Base-by-base conservation (phyloP, 2,888 invertebrate genomes). In the Machimus atricapillus region DNA sequence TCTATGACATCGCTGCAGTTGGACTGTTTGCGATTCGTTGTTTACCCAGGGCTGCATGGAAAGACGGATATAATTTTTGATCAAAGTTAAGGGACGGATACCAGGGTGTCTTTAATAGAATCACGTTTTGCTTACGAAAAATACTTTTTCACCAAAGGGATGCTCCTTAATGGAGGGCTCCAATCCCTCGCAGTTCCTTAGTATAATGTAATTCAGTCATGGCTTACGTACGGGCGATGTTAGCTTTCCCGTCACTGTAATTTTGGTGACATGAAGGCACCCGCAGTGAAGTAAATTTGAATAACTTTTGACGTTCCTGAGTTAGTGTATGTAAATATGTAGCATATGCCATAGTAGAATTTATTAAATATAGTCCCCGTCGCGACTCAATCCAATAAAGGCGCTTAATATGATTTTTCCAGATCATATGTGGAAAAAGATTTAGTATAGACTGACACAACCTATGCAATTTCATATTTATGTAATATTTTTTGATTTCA, bases 111-210 rank as follows among this genome's bases (percentile, higher is more conserved):
- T 83, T 23, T 83, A 83, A 83, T 83, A 83, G 83, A 83, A 83
- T 83, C 83, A 83, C 83, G 83, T 83, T 83, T 66, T 83, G 66
- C 83, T 83, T 66, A 83, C 83, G 73, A 83, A 37, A 83, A 83
- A 73, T 83, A 66, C 23, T 73, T 58, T 83, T 83, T 83, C 66
- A 58, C 19, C 16, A 66, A 66, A 66, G 56, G 66, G 73, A 83
- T 34, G 58, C 37, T 83, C 83, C 66, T 83, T 83, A 83, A 83
- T 83, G 83, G 83, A 83, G 73, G 73, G 58, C 7, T 83, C 66
- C 83, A 83, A 37, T n/a, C n/a, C 76, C 40, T 66, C 73, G 34
- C 66, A 43, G 58, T 83, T 83, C 40, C 23, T 83, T 37, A 23
- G 6, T 16, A 40, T 37, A 34, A 40, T 19, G 83, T 83, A 83